Evolutionary conservation across 2,113 vertebrate species (phyloP), one percentile per base, ranked within the genome.

Genomic region (Colossoma macropomum): DNA sequence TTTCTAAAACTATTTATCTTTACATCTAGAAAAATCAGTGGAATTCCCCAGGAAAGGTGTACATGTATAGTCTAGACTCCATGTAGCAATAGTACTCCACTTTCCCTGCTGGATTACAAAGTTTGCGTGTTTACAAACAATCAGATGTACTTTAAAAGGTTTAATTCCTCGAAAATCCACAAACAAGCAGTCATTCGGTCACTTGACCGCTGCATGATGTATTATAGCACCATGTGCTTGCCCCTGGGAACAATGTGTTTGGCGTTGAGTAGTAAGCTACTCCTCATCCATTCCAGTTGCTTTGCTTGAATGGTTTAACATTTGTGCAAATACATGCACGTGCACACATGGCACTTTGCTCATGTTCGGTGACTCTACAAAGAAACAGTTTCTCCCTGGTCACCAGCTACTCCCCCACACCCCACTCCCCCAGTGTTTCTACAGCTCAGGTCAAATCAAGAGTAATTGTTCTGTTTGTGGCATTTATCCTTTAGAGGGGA

Each of bases 381-480:
- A 63, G 1, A 13, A 28, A 45, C 16, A 19, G 13, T 65, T 76
- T 78, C 70, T 80, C 54, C 41, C 48, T 23, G 5, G 25, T 30
- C 32, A 21, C 50, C 30, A 48, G 34, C 10, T n/a, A 4, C 41
- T 11, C 62, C 25, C 68, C 41, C 27, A 9, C 3, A 56, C 38
- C 23, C 21, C 8, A 27, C 27, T 28, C 54, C 17, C 34, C 54
- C 45, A 1, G 11, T 60, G 79, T 21, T 71, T 32, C n/a, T 32
- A 11, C 68, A 76, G 75, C 25, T 23, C 13, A 62, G 41, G 71
- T 79, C 17, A 63, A 52, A 10, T 66, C 25, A 38, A 32, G 38
- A 79, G 50, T n/a, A 85, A 28, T 38, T 41, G 19, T 75, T 79
- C 60, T 28, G 30, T 23, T 75, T 74, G 30, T 60, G 54, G 56